Percentiles rank a stretch among this genome's conserved stretches.
Conservation (phyloP, 2,113 vertebrate species). For the Cyprinodon variegatus region DNA sequence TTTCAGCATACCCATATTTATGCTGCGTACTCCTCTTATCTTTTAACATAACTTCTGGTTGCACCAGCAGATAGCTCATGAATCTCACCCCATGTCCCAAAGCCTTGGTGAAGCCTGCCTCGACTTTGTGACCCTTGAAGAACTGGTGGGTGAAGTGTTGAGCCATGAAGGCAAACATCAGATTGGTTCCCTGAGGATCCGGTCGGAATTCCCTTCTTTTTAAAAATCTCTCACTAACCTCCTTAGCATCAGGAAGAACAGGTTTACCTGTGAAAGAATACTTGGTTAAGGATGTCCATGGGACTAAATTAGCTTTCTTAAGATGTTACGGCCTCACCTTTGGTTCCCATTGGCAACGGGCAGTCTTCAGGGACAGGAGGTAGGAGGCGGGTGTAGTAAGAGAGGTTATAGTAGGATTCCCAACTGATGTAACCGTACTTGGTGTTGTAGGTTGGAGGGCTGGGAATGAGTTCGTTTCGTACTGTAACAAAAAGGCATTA, state of each 20-base stretch:
- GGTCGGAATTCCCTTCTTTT: constrained; percentile 85
- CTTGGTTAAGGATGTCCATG: not conserved
- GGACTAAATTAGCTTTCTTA: not conserved
- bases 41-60: not conserved
- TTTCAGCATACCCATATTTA: not conserved
- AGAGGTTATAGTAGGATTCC: constrained; percentile 91
- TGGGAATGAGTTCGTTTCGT: constrained; percentile 88
- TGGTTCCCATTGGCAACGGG: constrained; percentile 89
- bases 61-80: too few relatives aligned
- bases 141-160: constrained; percentile 99
- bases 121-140: constrained; percentile 87
- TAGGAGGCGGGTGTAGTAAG: constrained; percentile 90
- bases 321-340: constrained; percentile 78
- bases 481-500: constrained; percentile 70
- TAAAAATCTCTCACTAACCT: constrained; percentile 82
- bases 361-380: constrained; percentile 89
- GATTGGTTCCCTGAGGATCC: constrained; percentile 87
- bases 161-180: constrained; percentile 97
- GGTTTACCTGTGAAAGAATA: constrained; percentile 80
- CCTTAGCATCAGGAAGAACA: constrained; percentile 83
- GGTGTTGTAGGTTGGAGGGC: constrained; percentile 91
- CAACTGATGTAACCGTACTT: constrained; percentile 91
- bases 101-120: constrained; percentile 88
- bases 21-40: not conserved
- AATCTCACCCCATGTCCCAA: constrained; percentile 90